phyloP scores from a whole-genome alignment of 2,113 vertebrate genomes.

The Cynoglossus semilaevis region DNA sequence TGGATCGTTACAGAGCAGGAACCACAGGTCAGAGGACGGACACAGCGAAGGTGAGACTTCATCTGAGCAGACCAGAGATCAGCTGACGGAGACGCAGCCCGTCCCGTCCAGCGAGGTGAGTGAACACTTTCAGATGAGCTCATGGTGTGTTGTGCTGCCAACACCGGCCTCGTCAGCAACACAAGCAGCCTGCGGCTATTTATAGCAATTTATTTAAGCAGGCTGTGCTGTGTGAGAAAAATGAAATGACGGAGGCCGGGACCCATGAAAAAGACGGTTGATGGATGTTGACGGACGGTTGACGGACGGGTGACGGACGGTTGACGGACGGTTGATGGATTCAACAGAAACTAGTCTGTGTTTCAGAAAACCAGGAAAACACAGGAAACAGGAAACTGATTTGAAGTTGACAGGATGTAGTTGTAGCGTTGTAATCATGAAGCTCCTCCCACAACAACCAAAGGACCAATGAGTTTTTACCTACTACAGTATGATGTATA shows the following conservation, averaged over 20 bases:
- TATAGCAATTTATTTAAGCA: constrained; percentile 68
- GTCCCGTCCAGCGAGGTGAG: constrained; percentile 69
- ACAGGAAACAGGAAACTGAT: not conserved
- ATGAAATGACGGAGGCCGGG: constrained; percentile 57
- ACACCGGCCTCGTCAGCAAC: constrained; percentile 56
- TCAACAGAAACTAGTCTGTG: too few species aligned
- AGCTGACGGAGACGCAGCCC: constrained; percentile 48
- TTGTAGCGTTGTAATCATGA: too few species aligned
- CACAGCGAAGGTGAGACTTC: constrained; percentile 23
- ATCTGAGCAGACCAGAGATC: constrained; percentile 27
- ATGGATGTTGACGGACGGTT: too few species aligned
- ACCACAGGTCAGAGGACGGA: not conserved
- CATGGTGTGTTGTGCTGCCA: constrained; percentile 67
- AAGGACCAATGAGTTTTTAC: too few species aligned
- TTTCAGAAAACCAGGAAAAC: not conserved
- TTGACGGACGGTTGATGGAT: too few species aligned
- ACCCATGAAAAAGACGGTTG: constrained; percentile 33
- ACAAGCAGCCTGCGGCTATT: constrained; percentile 75
- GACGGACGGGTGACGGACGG: not conserved
- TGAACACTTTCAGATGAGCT: constrained; percentile 61
- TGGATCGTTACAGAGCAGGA: constrained; percentile 12
- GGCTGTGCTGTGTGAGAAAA: constrained; percentile 61
- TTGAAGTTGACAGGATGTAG: too few species aligned
- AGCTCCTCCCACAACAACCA: too few species aligned
- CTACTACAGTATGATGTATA: too few species aligned